These are phyloP conservation scores for Hyperoodon ampullatus DNA, from an alignment of 2,113 vertebrate genomes.

Conservation along the genomic window DNA sequence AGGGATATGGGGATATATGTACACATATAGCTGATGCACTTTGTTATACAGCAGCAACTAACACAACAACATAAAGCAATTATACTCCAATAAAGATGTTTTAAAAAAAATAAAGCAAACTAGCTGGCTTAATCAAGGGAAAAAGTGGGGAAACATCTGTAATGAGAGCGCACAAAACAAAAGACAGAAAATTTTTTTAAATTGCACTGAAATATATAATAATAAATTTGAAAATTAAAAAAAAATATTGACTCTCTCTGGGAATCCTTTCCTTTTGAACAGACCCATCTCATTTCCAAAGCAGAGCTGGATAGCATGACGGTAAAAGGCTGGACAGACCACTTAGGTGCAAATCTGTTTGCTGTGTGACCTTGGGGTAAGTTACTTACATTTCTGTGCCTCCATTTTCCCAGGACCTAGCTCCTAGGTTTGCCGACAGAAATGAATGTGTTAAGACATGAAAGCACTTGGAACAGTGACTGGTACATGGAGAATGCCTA, in stretches of 20 bases:
- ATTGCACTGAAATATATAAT: background rate
- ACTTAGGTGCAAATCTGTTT: background rate
- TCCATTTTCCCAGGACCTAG: background rate
- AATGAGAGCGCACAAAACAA: background rate
- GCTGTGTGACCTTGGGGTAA: background rate
- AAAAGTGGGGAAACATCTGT: background rate
- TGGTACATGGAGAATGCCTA: background rate
- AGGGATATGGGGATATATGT: too few species aligned
- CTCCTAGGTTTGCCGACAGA: background rate
- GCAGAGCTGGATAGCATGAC: background rate
- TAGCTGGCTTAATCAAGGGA: background rate
- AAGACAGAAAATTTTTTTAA: background rate
- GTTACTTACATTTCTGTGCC: background rate
- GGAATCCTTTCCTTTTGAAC: background rate
- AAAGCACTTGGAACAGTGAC: background rate
- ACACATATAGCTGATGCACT: too few species aligned
- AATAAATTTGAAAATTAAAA: background rate
- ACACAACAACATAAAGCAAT: too few species aligned
- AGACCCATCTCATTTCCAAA: background rate
- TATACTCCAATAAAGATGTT: too few species aligned
- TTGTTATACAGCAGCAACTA: too few species aligned
- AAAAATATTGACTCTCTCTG: background rate
- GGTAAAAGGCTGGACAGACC: too few species aligned
- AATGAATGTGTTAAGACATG: background rate
- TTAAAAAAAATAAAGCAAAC: background rate